phyloP scores from a whole-genome alignment of 2,797 vertebrate species.

The Myotis planiceps region DNA sequence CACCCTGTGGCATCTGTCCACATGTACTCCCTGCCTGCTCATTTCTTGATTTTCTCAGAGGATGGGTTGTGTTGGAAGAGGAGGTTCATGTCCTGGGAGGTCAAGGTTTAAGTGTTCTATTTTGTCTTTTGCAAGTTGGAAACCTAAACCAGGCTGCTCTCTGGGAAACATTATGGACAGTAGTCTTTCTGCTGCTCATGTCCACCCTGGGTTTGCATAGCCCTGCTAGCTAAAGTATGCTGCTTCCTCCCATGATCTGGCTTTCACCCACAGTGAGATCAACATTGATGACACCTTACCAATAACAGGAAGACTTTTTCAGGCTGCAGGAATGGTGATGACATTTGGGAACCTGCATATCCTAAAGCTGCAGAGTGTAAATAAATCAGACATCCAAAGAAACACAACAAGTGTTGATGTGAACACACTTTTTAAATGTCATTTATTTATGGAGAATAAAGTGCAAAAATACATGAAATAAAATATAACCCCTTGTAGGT shows the following conservation, averaged over 20 bases:
- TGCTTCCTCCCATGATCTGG: not conserved
- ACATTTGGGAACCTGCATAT: not conserved
- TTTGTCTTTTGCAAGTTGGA: not conserved
- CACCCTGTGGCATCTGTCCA: not conserved
- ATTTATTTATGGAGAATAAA: not conserved
- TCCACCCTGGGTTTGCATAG: rapidly evolving
- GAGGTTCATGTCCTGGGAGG: not conserved
- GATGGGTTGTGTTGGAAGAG: not conserved
- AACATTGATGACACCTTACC: not conserved
- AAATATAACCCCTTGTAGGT: not conserved
- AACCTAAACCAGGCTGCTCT: not conserved
- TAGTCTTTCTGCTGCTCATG: not conserved
- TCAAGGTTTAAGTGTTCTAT: slow-evolving; percentile 3
- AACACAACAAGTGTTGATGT: not conserved
- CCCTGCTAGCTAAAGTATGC: not conserved
- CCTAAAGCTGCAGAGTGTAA: not conserved
- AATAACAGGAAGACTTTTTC: not conserved
- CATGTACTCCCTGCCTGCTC: not conserved
- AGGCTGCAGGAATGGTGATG: not conserved
- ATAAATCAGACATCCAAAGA: not conserved
- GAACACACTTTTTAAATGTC: not conserved
- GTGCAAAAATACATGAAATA: not conserved
- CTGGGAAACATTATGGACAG: not conserved
- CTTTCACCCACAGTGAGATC: not conserved
- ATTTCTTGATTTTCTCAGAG: not conserved